Base-by-base conservation (phyloP, 2,888 invertebrate species). In the Eupithecia pulchellata region DNA sequence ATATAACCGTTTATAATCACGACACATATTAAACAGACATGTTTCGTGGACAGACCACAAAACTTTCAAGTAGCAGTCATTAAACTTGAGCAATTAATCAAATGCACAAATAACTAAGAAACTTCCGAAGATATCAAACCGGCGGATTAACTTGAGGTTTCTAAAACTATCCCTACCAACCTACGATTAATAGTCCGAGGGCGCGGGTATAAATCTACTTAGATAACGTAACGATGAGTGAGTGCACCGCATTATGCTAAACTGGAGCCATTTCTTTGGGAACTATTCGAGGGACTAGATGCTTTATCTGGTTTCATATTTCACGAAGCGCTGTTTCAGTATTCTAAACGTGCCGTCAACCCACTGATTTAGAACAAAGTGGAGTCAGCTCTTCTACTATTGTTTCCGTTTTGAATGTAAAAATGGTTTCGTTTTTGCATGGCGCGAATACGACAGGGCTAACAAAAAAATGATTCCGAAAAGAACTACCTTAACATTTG, bases 141-240 rank as follows among this genome's bases (percentile, higher is more conserved):
- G 52, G 52, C 13, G 52, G 13, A 52, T 52, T 25, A 25, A 52
- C 52, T 25, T 52, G 52, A 60, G 30, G 32, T 30, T 60, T 60
- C n/a, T 30, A 32, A 32, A 87, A 86, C 86, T 84, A 86, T 80
- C 52, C 52, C 8, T 25, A 6, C 20, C 25, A 4, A 25, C 78
- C 73, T 61, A 73, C 88, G 86, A 90, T 86, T 84, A 87, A 89
- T 88, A 81, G 81, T 77, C 80, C 68, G 72, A 78, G 79, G 85
- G 79, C 84, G 77, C 77, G 83, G 78, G 81, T 84, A 88, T 90
- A 89, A 87, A 90, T 91, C 86, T 82, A 78, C 78, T 82, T 78
- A 88, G 91, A 91, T 91, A 91, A 86, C 84, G 85, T 81, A 79
- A 86, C 85, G 86, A 90, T 91, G 92, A 92, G 83, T 86, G 86